A percentile compares a stretch with the other conserved stretches of the same genome.
Evolutionary conservation across 2,888 invertebrate species (phyloP).

Genomic region (Phyllotreta cruciferae): DNA sequence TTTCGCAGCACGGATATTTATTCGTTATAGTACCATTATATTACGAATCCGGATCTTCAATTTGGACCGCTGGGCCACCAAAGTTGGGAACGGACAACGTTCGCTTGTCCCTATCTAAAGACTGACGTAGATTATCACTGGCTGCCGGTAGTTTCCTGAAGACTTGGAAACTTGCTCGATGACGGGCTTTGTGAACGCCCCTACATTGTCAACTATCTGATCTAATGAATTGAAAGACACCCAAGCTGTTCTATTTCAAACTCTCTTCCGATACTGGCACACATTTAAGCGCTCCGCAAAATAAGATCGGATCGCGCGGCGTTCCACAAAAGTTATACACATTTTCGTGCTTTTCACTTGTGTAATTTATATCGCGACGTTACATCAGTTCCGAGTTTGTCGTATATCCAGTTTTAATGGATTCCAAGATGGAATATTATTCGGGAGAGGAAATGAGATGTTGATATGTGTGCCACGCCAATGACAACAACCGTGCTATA

Average conservation of each 20-base stretch:
- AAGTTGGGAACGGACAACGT: conserved; percentile 20
- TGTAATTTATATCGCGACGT: conserved; percentile 28
- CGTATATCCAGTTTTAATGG: conserved; percentile 32
- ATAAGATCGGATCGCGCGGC: conserved; percentile 35
- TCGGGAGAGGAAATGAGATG: conserved; percentile 24
- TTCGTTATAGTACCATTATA: too few relatives aligned
- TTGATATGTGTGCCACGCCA: conserved; percentile 24
- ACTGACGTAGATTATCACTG: conserved; percentile 59
- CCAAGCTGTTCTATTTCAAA: conserved; percentile 51
- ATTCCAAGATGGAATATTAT: conserved; percentile 23
- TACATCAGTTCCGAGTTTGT: conserved; percentile 27
- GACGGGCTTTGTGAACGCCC: conserved; percentile 57
- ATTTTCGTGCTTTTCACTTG: conserved; percentile 36
- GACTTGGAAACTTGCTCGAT: conserved; percentile 59
- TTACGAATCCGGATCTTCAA: too few relatives aligned
- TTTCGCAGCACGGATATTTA: too few relatives aligned
- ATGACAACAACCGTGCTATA: conserved; percentile 2
- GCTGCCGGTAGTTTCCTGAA: conserved; percentile 57
- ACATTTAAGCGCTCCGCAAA: conserved; percentile 39
- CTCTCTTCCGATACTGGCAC: conserved; percentile 49
- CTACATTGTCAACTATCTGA: conserved; percentile 56
- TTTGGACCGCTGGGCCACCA: too few relatives aligned
- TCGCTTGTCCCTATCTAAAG: conserved; percentile 47
- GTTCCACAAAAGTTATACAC: conserved; percentile 35
- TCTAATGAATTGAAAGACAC: conserved; percentile 55